Evolutionary conservation across 2,888 invertebrate genomes (phyloP), one percentile per base, ranked within the genome.

Genomic region (Xanthostigma xanthostigma): DNA sequence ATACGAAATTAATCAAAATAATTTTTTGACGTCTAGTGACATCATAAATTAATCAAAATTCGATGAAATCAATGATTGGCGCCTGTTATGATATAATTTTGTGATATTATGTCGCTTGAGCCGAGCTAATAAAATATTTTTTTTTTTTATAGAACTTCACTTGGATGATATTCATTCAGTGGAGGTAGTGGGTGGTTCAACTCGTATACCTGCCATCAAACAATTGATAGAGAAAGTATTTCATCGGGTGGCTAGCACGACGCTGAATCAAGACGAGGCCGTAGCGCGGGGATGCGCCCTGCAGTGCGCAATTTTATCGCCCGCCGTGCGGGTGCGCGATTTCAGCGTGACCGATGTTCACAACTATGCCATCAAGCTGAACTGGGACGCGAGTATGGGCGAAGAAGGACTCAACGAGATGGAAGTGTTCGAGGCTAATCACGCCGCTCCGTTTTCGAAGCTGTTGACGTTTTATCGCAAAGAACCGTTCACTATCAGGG

Each of bases 261-360:
- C 98, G 17, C 71, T 99, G 50, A 99, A 99, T 68, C 91, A 91
- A 69, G 98, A 99, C 65, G 98, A 99, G 68, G 91, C 97, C 1
- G 96, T 98, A 33, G 78, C 95, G 3, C 81, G 97, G 50, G 97
- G 98, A 3, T 96, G 95, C 66, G 95, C 96, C 34, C 71, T 97
- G 49, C 87, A 89, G 60, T 98, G 97, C 70, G 98, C 98, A 13
- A 96, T 97, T 74, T 75, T 98, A 60, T 93, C 93, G 48, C 98
- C 98, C 36, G 93, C 94, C 13, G 94, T 97, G 61, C 83, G 95
- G 62, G 96, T 98, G 51, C 80, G 95, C 49, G 97, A 98, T 58
- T 97, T 99, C 68, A 80, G 81, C 56, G 83, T 98, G 36, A 85
- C 88, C 36, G 98, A 99, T 67, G 84, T 87, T 54, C 93, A 94